Conservation (phyloP, 2,888 invertebrate genomes). For the Drosophila sordidula region DNA sequence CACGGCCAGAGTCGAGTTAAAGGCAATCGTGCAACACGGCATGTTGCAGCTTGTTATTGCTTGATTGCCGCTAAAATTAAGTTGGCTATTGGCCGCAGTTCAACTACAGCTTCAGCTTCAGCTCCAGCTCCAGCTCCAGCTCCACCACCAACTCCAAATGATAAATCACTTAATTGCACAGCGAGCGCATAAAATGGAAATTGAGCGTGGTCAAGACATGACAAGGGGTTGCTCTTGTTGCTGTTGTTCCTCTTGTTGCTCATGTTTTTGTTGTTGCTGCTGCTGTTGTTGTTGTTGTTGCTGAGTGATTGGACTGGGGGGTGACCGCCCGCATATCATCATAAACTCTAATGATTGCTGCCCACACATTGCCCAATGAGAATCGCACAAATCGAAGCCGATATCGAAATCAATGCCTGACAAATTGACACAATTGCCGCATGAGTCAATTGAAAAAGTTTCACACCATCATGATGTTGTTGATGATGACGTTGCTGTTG, state of each 20-base stretch:
- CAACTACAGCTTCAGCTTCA: constrained; percentile 20
- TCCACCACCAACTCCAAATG: constrained; percentile 64
- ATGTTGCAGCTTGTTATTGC: constrained; percentile 80
- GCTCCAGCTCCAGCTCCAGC: constrained; percentile 32
- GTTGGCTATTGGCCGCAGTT: constrained; percentile 66
- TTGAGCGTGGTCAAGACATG: constrained; percentile 76
- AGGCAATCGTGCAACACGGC: constrained; percentile 81
- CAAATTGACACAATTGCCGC: constrained; percentile 80
- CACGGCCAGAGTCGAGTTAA: constrained; percentile 63
- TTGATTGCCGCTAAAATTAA: constrained; percentile 80
- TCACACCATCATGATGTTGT: constrained; percentile 52
- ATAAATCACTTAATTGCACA: constrained; percentile 81
- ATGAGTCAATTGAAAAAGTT: constrained; percentile 77
- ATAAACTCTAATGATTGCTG: constrained; percentile 69
- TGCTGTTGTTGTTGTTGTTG: constrained; percentile 17
- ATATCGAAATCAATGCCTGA: constrained; percentile 81
- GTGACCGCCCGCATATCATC: constrained; percentile 68
- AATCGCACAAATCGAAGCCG: constrained; percentile 57
- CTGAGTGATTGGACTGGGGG: constrained; percentile 34
- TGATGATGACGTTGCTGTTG: constrained; percentile 41
- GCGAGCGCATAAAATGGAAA: constrained; percentile 80
- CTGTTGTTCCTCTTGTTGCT: constrained; percentile 31
- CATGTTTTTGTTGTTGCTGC: constrained; percentile 3
- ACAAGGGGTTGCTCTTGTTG: constrained; percentile 64
- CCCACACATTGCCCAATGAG: constrained; percentile 60